Evolutionary conservation across 2,113 vertebrate species (phyloP), one percentile per base, ranked within the genome.

Genomic region (Lontra canadensis): DNA sequence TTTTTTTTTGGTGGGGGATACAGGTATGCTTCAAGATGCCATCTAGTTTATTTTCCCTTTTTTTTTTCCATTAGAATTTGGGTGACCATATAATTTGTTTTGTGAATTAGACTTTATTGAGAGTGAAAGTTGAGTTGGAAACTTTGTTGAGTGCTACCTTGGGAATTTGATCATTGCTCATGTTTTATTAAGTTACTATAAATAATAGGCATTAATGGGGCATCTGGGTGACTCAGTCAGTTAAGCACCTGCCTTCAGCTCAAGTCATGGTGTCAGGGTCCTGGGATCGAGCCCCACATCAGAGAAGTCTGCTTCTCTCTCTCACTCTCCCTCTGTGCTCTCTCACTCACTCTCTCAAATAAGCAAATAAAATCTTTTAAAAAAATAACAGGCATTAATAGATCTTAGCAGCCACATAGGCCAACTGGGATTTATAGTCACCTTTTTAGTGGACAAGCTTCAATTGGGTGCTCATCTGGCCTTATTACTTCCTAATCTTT

Each of bases 161-260:
- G 73, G 65, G 20, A 92, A 88, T 84, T 89, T n/a, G 4, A n/a
- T 52, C 59, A 52, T 88, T 93, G 34, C 2, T 57, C 15, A 3
- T 96, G 2, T 90, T 96, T 88, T 92, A 36, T 93, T 96, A 84
- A 5, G 23, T 83, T 95, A 49, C n/a, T 76, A 6, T 74, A 94
- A 86, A 47, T 81, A 73, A 81, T 7, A 86, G 49, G 0, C 21
- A 34, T 79, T 93, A 39, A 73, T 73, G 5, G 63, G 13, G 29
- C 31, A 17, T 31, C 6, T 34, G 63, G 63, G 63, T 67, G 63
- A 31, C 63, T 67, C 63, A 34, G 14, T 67, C 3, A 13, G 63
- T 17, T 67, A 67, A 67, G 63, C 63, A 14, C 31, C 63, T 65
- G 63, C 63, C 63, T 67, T 67, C 14, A 1, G 63, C 63, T 34